These are phyloP conservation scores for Gambusia holbrooki DNA, from an alignment of 2,113 vertebrate genomes.

Conservation along the genomic window DNA sequence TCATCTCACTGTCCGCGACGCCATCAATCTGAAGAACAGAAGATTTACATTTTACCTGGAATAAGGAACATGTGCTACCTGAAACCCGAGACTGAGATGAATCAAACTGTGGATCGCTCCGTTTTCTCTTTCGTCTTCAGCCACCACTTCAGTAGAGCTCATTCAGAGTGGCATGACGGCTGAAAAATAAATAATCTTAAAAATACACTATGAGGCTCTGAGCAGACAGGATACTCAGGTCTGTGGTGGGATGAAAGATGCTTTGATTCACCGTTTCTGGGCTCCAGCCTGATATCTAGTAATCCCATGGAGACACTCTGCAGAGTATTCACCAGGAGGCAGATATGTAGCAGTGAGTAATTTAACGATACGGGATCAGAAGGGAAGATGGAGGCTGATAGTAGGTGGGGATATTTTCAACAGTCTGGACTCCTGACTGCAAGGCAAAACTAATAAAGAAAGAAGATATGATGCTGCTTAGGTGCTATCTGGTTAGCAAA, in stretches of 20 bases:
- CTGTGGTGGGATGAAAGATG: conserved; percentile 40
- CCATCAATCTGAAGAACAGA: no score
- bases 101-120: conserved; percentile 62
- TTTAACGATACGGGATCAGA: conserved; percentile 58
- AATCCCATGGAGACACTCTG: conserved; percentile 71
- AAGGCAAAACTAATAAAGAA: conserved; percentile 26
- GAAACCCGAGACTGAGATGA: conserved; percentile 75
- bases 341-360: conserved; percentile 68
- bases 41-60: no score
- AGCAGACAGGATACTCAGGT: conserved; percentile 15
- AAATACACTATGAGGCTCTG: conserved; percentile 55
- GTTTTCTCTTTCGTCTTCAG: conserved; percentile 31
- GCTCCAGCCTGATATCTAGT: conserved; percentile 68
- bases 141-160: conserved; percentile 62
- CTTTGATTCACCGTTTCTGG: conserved; percentile 68
- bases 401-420: conserved; percentile 45
- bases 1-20: no score
- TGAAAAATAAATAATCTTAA: conserved; percentile 70
- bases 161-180: conserved; percentile 53
- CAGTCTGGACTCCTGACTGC: conserved; percentile 35
- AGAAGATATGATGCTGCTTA: no score
- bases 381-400: conserved; percentile 38
- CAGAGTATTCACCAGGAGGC: conserved; percentile 63
- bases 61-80: conserved; percentile 41
- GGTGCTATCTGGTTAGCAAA: no score